These are phyloP conservation scores for Hippolais icterina DNA, from an alignment of 2,113 vertebrate genomes.

Conservation along the genomic window DNA sequence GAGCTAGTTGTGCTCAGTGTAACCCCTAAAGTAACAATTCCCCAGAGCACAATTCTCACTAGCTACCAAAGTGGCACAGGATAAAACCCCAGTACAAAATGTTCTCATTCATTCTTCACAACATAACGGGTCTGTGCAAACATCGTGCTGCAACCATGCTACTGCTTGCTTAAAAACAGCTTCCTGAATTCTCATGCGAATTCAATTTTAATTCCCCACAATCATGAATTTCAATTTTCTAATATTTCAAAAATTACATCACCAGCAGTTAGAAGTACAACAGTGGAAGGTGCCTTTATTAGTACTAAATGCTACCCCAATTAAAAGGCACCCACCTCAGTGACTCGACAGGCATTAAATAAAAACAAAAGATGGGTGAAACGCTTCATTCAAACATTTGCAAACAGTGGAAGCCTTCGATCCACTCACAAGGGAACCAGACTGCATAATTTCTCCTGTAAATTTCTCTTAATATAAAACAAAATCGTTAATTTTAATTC, in stretches of 20 bases:
- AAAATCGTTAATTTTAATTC: conserved; percentile 16
- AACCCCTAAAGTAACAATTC: neutral
- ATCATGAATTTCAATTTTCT: neutral
- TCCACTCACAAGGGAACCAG: neutral
- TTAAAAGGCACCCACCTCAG: neutral
- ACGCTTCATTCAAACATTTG: neutral
- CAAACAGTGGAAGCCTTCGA: neutral
- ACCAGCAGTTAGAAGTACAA: neutral
- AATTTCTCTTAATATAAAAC: neutral
- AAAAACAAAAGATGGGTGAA: conserved; percentile 32
- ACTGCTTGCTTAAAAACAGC: neutral
- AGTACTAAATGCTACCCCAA: neutral
- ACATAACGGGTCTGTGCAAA: neutral
- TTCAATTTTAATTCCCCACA: neutral
- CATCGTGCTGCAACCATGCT: fast-evolving
- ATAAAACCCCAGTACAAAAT: neutral
- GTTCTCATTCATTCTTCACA: neutral
- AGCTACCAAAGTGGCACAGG: neutral
- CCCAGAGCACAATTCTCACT: neutral
- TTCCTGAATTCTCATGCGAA: neutral
- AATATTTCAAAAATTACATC: neutral
- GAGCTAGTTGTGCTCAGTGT: neutral
- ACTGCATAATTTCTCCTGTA: neutral
- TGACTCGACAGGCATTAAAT: neutral
- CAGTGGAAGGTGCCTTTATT: neutral